A percentile compares a stretch with the other conserved stretches of the same genome.
Evolutionary conservation across 2,113 vertebrate species (phyloP).

Genomic region (Chroicocephalus ridibundus): DNA sequence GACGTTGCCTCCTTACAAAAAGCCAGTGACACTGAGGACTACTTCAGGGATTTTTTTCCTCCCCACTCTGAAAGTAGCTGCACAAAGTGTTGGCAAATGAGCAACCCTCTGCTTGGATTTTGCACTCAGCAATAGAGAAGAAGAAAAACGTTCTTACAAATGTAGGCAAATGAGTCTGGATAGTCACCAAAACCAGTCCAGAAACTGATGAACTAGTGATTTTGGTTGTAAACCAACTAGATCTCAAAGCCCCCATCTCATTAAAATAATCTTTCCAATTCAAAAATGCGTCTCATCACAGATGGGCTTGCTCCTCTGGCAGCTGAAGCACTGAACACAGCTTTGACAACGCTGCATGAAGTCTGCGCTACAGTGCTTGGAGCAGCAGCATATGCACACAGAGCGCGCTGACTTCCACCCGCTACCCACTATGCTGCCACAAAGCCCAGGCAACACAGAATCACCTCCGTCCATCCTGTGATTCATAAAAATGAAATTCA

Average conservation of each 20-base stretch:
- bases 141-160: background rate
- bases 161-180: background rate
- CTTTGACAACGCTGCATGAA: background rate
- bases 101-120: background rate
- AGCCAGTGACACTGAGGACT: background rate
- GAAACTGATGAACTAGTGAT: background rate
- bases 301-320: background rate
- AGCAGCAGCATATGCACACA: background rate
- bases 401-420: background rate
- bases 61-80: background rate
- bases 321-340: background rate
- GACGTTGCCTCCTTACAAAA: background rate
- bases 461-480: background rate
- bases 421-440: background rate
- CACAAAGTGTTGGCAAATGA: background rate
- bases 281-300: background rate
- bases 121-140: background rate
- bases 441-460: fast-evolving
- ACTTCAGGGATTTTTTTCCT: background rate
- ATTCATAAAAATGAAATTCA: background rate
- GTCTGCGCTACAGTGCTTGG: background rate
- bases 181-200: background rate
- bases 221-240: background rate
- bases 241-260: background rate
- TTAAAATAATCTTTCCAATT: background rate